phyloP scores from a whole-genome alignment of 2,797 vertebrate genomes.

The Dendrocincla tyrannina region DNA sequence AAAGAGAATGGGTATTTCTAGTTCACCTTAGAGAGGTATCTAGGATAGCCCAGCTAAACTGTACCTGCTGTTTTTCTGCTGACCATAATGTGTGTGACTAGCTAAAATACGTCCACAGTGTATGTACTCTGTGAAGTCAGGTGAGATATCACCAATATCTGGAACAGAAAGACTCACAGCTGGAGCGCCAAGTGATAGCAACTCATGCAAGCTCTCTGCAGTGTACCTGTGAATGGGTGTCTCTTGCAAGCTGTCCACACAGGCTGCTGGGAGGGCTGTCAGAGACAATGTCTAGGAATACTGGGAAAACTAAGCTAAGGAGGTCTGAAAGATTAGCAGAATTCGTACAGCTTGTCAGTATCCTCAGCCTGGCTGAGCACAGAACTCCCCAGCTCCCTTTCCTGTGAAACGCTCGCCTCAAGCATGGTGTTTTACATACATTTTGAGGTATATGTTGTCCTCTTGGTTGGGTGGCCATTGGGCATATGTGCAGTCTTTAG shows the following conservation, averaged over 20 bases:
- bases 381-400: neutral
- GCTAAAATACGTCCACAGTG: neutral
- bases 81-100: neutral
- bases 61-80: neutral
- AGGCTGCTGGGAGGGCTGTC: neutral
- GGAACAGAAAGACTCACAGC: neutral
- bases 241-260: neutral
- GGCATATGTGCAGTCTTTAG: neutral
- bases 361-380: neutral
- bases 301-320: neutral
- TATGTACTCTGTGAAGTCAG: neutral
- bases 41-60: neutral
- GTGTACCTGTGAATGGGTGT: neutral
- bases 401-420: neutral
- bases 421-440: neutral
- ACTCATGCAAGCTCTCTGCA: neutral
- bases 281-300: fast-evolving
- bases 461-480: neutral
- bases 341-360: neutral
- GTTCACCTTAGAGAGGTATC: neutral
- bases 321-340: neutral
- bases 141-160: neutral
- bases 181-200: neutral
- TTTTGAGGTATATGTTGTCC: neutral
- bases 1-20: neutral